A percentile compares a stretch with the other conserved stretches of the same genome.
phyloP scores from a whole-genome alignment of 2,888 invertebrate genomes.

The Dynastes maya region DNA sequence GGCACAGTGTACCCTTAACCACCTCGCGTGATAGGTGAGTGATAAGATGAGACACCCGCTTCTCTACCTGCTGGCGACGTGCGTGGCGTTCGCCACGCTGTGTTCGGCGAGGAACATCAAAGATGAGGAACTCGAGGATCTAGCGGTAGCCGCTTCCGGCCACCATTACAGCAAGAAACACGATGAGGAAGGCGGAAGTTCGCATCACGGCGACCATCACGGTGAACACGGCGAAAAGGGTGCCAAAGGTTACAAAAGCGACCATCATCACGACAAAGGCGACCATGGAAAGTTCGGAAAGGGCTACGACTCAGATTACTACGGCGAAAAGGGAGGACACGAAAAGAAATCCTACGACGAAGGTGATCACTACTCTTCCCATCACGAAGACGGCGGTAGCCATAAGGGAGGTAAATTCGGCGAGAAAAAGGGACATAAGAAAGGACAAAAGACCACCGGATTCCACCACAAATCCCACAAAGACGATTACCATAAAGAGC shows the following conservation, averaged over 20 bases:
- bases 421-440: slow-evolving; percentile 84
- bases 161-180: slow-evolving; percentile 62
- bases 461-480: slow-evolving; percentile 86
- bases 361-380: slow-evolving; percentile 77
- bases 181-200: slow-evolving; percentile 72
- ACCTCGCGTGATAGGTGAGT: slow-evolving; percentile 14
- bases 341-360: slow-evolving; percentile 77
- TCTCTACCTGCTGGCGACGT: slow-evolving; percentile 54
- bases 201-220: slow-evolving; percentile 74
- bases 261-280: slow-evolving; percentile 77
- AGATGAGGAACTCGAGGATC: slow-evolving; percentile 65
- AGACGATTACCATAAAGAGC: slow-evolving; percentile 85
- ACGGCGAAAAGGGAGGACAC: slow-evolving; percentile 76
- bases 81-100: slow-evolving; percentile 61
- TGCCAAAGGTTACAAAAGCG: slow-evolving; percentile 79
- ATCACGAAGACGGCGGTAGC: slow-evolving; percentile 79
- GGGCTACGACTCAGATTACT: slow-evolving; percentile 77
- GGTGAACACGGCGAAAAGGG: slow-evolving; percentile 77
- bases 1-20: slow-evolving; percentile 39
- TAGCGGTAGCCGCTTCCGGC: slow-evolving; percentile 61
- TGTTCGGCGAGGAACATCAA: slow-evolving; percentile 63
- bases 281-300: slow-evolving; percentile 81
- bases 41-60: slow-evolving; percentile 50
- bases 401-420: slow-evolving; percentile 81
- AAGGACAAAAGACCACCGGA: slow-evolving; percentile 84